These are phyloP conservation scores for Micrasema minimum DNA, from an alignment of 1,140 invertebrate genomes.

Conservation along the genomic window DNA sequence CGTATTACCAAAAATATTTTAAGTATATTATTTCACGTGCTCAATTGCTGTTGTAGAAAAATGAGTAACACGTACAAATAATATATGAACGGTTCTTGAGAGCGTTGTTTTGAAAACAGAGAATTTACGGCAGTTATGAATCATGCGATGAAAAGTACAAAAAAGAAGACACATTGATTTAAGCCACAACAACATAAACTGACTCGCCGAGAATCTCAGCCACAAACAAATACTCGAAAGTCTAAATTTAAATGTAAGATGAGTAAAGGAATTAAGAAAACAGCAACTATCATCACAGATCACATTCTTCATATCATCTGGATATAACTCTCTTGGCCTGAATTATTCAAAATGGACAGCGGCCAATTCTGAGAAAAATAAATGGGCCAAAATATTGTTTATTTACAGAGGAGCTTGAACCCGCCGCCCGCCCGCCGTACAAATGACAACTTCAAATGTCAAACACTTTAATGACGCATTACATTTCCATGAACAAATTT, in stretches of 20 bases:
- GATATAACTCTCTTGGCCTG: slow-evolving; percentile 47
- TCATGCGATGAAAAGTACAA: slow-evolving; percentile 1
- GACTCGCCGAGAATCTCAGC: neutral
- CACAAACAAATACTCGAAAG: neutral
- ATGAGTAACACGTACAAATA: too few species aligned
- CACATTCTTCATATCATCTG: slow-evolving; percentile 38
- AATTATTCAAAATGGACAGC: slow-evolving; percentile 53
- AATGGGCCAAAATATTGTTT: slow-evolving; percentile 51
- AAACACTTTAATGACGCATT: slow-evolving; percentile 21
- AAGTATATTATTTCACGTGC: too few species aligned
- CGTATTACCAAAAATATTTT: too few species aligned
- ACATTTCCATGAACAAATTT: slow-evolving; percentile 21
- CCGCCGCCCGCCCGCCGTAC: slow-evolving; percentile 10
- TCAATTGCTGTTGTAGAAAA: too few species aligned
- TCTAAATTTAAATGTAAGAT: slow-evolving; percentile 26
- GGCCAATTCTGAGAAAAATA: slow-evolving; percentile 47
- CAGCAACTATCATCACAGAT: slow-evolving; percentile 17
- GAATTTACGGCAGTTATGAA: neutral
- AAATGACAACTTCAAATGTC: slow-evolving; percentile 28
- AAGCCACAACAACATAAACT: neutral
- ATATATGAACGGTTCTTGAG: too few species aligned
- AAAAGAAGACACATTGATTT: neutral
- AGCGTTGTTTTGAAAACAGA: slow-evolving; percentile 9
- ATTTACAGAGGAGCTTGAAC: slow-evolving; percentile 47
- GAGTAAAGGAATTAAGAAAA: slow-evolving; percentile 33